Evolutionary conservation across 1,140 invertebrate genomes (phyloP).

Genomic region (Drosophila mojavensis): DNA sequence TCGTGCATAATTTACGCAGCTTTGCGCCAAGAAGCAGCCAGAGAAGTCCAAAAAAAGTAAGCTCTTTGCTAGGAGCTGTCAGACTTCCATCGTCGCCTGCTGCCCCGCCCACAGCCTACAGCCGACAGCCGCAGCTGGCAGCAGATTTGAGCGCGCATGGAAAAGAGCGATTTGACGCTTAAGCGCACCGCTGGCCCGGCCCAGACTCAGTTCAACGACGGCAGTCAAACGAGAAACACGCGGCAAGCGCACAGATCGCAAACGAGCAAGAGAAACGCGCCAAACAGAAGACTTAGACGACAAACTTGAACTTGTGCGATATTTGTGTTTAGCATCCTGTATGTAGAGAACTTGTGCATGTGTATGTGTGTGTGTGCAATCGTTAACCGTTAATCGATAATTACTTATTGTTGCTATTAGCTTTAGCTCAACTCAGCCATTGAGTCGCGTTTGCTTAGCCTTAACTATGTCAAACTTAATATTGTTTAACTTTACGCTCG

Average conservation of each 20-base stretch:
- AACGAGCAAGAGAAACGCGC: conserved; percentile 21
- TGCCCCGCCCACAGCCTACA: background rate
- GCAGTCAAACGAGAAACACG: conserved; percentile 78
- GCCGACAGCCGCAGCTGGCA: too few species aligned
- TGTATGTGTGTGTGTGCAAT: conserved; percentile 32
- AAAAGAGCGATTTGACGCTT: conserved; percentile 79
- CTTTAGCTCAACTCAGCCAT: background rate
- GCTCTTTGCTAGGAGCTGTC: conserved; percentile 20
- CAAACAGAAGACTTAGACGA: conserved; percentile 62
- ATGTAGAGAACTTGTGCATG: background rate
- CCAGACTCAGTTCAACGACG: conserved; percentile 78
- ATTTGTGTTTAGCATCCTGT: conserved; percentile 17
- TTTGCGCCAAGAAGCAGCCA: background rate
- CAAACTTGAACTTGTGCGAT: conserved; percentile 80
- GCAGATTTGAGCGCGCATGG: background rate
- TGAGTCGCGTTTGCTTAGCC: conserved; percentile 40
- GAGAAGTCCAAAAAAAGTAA: conserved; percentile 22
- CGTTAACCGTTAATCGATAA: conserved; percentile 27
- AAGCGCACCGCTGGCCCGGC: conserved; percentile 68
- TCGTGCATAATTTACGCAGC: conserved; percentile 75
- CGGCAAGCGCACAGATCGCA: conserved; percentile 35
- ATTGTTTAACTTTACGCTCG: conserved; percentile 54
- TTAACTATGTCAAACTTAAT: conserved; percentile 53
- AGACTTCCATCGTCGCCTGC: background rate
- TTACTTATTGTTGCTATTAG: background rate